Evolutionary conservation across 2,888 invertebrate genomes (phyloP).

Genomic region (Slavum lentiscoides): DNA sequence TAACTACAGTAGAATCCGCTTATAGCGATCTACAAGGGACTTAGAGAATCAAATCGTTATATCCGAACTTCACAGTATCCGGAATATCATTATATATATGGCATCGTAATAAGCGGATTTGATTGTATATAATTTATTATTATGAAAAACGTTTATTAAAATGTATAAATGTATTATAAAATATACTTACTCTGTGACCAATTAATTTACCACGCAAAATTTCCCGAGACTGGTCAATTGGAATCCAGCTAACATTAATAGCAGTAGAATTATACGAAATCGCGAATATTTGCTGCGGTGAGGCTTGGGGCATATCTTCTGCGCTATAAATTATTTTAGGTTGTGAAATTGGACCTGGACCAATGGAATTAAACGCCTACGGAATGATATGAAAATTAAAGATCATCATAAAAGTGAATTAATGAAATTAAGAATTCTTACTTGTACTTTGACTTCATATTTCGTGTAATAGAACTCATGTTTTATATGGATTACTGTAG

Average conservation of each 20-base stretch:
- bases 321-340: conserved; percentile 78
- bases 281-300: conserved; percentile 81
- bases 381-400: neutral
- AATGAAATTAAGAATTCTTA: conserved; percentile 55
- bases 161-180: neutral
- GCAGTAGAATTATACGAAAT: conserved; percentile 87
- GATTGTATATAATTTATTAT: no score
- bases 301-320: conserved; percentile 89
- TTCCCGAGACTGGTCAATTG: conserved; percentile 82
- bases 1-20: no score
- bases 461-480: conserved; percentile 77
- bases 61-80: no score
- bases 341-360: conserved; percentile 80
- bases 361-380: conserved; percentile 74
- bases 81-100: no score
- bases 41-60: no score
- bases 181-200: conserved; percentile 75
- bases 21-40: no score
- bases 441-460: conserved; percentile 84
- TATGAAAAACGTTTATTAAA: no score
- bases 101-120: no score
- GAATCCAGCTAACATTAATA: conserved; percentile 87
- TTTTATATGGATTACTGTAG: conserved; percentile 77
- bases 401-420: neutral
- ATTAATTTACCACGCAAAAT: conserved; percentile 85